Conservation (phyloP, 2,888 invertebrate genomes). For the Thysanoteuthis rhombus region DNA sequence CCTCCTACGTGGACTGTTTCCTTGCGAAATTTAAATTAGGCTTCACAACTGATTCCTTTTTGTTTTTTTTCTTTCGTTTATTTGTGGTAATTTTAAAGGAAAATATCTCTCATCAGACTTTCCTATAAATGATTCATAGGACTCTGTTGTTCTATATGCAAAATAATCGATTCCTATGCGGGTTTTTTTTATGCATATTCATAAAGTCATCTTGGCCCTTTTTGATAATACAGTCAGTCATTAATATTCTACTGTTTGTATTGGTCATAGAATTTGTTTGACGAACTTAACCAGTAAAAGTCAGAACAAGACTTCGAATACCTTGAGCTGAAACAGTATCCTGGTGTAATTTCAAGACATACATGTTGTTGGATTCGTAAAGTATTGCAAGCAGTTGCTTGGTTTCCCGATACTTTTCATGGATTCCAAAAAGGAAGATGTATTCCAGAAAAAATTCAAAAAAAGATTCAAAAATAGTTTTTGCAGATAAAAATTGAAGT, state of each 20-base stretch:
- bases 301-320: no score
- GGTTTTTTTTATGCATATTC: background rate
- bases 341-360: no score
- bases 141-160: background rate
- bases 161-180: background rate
- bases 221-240: background rate
- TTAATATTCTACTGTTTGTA: background rate
- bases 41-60: background rate
- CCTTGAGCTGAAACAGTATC: no score
- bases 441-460: no score
- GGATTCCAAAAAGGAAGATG: no score
- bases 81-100: background rate
- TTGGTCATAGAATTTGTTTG: background rate
- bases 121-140: background rate
- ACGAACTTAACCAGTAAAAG: no score
- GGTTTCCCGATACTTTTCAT: no score
- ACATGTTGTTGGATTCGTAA: no score
- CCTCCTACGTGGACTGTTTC: background rate
- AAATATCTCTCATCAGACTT: background rate
- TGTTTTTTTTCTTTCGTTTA: background rate
- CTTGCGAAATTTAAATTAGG: background rate
- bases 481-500: no score
- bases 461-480: no score
- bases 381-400: no score
- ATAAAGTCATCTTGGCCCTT: background rate